Conservation (phyloP, 2,797 vertebrate species). For the Denticeps clupeoides region DNA sequence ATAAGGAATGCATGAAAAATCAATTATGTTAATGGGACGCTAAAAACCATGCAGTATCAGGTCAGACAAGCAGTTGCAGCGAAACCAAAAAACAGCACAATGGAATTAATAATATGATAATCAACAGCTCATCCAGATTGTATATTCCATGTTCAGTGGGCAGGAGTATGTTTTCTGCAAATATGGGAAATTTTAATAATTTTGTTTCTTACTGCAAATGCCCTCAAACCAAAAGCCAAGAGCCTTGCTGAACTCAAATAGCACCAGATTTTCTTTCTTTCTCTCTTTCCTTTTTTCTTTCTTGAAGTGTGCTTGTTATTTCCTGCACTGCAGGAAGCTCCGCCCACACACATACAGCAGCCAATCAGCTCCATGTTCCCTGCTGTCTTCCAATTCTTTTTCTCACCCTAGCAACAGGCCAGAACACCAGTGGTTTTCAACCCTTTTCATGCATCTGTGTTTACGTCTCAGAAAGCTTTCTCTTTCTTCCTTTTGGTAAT, state of each 20-base stretch:
- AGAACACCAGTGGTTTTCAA: conserved; percentile 6
- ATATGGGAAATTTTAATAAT: too few species aligned
- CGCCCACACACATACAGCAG: conserved; percentile 7
- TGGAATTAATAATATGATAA: too few species aligned
- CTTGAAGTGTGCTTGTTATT: conserved; percentile 8
- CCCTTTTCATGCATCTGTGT: conserved; percentile 2
- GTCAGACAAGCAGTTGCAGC: too few species aligned
- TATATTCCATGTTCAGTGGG: too few species aligned
- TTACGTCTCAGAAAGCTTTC: too few species aligned
- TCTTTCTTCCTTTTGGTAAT: not conserved
- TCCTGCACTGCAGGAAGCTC: conserved; percentile 16
- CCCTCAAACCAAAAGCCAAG: not conserved
- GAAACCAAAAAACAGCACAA: too few species aligned
- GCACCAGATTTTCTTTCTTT: conserved; percentile 4
- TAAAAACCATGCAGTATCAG: too few species aligned
- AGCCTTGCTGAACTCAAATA: conserved; percentile 5
- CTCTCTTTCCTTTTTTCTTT: not conserved
- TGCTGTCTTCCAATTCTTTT: conserved; percentile 20
- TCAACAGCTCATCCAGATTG: too few species aligned
- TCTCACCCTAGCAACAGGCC: conserved; percentile 37
- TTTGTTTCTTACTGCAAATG: not conserved
- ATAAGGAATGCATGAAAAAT: conserved; percentile 32
- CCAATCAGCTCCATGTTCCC: conserved; percentile 25
- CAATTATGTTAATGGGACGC: conserved; percentile 30
- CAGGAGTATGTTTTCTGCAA: too few species aligned